phyloP scores from a whole-genome alignment of 2,888 invertebrate genomes.

The Drosophila multiciliata region DNA sequence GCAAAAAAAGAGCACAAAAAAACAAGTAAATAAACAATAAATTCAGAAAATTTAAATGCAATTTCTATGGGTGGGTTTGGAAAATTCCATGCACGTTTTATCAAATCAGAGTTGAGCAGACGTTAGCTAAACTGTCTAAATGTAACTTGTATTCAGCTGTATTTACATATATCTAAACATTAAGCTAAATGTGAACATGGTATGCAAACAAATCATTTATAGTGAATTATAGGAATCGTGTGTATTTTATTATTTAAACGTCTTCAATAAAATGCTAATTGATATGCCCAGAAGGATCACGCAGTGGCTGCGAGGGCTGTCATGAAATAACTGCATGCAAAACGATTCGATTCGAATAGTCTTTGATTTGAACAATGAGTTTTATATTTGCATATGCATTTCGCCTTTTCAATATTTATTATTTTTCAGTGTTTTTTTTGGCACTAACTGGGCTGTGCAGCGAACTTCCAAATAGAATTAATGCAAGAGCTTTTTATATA shows the following conservation, averaged over 20 bases:
- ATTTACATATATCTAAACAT: constrained; percentile 9
- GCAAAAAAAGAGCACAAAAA: constrained; percentile 11
- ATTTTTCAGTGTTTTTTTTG: background rate
- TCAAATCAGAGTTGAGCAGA: background rate
- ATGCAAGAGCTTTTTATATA: constrained; percentile 16
- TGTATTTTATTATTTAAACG: constrained; percentile 20
- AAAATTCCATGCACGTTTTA: constrained; percentile 19
- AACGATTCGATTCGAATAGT: constrained; percentile 30
- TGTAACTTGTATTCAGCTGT: constrained; percentile 26
- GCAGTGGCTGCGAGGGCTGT: constrained; percentile 15
- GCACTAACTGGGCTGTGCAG: constrained; percentile 1
- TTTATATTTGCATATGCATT: constrained; percentile 17
- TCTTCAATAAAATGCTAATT: constrained; percentile 38
- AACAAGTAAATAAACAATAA: constrained; percentile 20
- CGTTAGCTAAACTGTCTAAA: background rate
- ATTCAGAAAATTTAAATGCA: constrained; percentile 6
- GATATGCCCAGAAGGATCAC: constrained; percentile 48
- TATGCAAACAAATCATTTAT: constrained; percentile 56
- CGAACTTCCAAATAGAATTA: constrained; percentile 20
- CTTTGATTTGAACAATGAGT: constrained; percentile 5
- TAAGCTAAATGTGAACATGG: constrained; percentile 4
- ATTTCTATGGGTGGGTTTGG: constrained; percentile 20
- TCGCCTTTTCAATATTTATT: background rate
- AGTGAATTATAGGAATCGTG: constrained; percentile 30
- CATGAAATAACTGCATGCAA: constrained; percentile 45